Percentiles rank a stretch among this genome's conserved stretches.
Conservation (phyloP, 1,140 invertebrate species). For the Teleogryllus occipitalis region DNA sequence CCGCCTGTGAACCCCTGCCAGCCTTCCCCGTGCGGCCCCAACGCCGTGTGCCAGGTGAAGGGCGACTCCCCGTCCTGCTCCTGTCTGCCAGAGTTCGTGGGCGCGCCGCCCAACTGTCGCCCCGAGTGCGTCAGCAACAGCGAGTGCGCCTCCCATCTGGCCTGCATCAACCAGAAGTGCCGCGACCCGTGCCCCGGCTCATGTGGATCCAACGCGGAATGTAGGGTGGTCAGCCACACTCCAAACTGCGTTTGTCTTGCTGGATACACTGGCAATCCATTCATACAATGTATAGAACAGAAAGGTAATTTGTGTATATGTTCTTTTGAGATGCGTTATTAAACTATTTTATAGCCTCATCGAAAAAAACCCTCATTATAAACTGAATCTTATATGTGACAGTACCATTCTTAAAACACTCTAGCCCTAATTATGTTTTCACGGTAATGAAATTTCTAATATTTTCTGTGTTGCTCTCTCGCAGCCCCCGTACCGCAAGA, state of each 20-base stretch:
- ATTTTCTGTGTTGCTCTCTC: not conserved
- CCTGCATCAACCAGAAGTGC: conserved; percentile 52
- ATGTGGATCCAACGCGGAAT: conserved; percentile 53
- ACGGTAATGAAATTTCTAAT: not conserved
- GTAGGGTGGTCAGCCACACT: conserved; percentile 55
- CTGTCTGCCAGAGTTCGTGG: conserved; percentile 44
- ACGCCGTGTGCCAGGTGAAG: conserved; percentile 46
- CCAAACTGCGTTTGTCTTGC: conserved; percentile 56
- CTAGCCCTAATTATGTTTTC: not conserved
- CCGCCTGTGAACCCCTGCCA: conserved; percentile 45
- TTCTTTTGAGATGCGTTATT: not conserved
- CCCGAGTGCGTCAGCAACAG: conserved; percentile 47
- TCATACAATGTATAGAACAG: conserved; percentile 49
- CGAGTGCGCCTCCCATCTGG: conserved; percentile 43
- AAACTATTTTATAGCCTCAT: not conserved
- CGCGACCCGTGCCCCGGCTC: conserved; percentile 52
- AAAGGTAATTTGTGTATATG: conserved; percentile 39
- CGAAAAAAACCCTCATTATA: too few relatives aligned
- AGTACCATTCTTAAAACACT: too few relatives aligned
- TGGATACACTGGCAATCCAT: conserved; percentile 64
- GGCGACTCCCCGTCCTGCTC: conserved; percentile 48
- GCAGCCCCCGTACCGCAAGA: not conserved
- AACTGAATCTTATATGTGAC: too few relatives aligned
- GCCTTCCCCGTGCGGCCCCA: conserved; percentile 54
- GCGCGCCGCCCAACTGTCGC: conserved; percentile 44